These are phyloP conservation scores for Frankliniella intonsa DNA, from an alignment of 2,888 invertebrate genomes.

Conservation along the genomic window DNA sequence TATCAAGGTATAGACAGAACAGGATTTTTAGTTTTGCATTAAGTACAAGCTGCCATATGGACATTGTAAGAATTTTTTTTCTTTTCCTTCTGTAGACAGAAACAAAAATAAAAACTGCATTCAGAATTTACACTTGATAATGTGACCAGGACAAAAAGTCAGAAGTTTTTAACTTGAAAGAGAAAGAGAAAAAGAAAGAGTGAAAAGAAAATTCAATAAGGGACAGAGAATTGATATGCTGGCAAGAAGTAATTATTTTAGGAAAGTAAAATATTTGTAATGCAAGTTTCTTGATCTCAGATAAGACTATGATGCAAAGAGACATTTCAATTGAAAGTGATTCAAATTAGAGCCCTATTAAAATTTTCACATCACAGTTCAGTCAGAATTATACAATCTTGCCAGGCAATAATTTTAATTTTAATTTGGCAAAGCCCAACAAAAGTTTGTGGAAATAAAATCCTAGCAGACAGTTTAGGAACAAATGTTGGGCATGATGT, in stretches of 20 bases:
- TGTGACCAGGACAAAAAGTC: background rate
- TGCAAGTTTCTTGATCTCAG: background rate
- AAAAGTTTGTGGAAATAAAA: background rate
- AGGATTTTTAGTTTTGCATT: background rate
- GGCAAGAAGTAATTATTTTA: background rate
- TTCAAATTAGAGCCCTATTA: background rate
- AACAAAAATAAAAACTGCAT: background rate
- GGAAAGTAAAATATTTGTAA: background rate
- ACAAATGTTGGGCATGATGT: background rate
- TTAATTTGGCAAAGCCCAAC: no score
- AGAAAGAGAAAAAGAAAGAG: background rate
- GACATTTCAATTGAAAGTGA: background rate
- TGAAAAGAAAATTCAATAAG: background rate
- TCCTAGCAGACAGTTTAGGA: background rate
- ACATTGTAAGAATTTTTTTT: background rate
- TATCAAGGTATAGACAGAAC: background rate
- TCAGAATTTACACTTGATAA: background rate
- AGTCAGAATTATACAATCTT: background rate
- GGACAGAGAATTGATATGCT: background rate
- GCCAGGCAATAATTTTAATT: no score
- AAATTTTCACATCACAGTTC: background rate
- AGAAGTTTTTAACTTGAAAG: background rate
- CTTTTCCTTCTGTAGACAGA: background rate
- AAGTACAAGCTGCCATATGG: background rate
- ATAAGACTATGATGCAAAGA: background rate